Percentiles rank a stretch among this genome's conserved stretches.
phyloP scores from a whole-genome alignment of 2,797 vertebrate genomes.

The Mionectes olivaceus region DNA sequence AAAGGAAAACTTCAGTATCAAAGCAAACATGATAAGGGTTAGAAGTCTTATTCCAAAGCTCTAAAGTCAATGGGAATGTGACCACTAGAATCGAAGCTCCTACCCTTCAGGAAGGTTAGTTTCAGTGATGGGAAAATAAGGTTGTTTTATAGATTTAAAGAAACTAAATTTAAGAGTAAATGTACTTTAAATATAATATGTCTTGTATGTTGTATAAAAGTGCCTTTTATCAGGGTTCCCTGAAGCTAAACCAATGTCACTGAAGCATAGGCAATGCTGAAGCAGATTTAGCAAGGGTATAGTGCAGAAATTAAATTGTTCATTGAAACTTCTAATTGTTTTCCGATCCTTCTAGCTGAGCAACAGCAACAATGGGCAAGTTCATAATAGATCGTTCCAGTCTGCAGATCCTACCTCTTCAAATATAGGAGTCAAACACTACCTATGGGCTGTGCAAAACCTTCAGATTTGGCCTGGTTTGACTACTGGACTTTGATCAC shows the following conservation, averaged over 20 bases:
- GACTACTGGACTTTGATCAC: neutral
- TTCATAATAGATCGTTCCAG: neutral
- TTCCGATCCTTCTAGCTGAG: neutral
- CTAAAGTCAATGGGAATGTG: neutral
- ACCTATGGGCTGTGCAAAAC: neutral
- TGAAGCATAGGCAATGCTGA: neutral
- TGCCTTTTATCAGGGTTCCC: neutral
- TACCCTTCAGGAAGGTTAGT: neutral
- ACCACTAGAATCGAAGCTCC: neutral
- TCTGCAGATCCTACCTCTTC: neutral
- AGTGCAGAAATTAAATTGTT: neutral
- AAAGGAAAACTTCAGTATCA: neutral
- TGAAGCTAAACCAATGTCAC: neutral
- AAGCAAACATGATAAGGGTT: neutral
- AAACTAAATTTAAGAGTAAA: neutral
- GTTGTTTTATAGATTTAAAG: neutral
- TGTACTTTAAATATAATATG: neutral
- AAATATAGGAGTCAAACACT: neutral
- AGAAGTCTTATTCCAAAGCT: neutral
- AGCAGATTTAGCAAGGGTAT: neutral
- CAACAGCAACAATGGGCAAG: neutral
- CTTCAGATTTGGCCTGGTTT: neutral
- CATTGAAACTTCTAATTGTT: neutral
- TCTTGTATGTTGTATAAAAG: neutral
- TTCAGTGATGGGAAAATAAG: neutral